Percentiles rank a stretch among this genome's conserved stretches.
phyloP scores from a whole-genome alignment of 2,797 vertebrate genomes.

The Manis javanica region DNA sequence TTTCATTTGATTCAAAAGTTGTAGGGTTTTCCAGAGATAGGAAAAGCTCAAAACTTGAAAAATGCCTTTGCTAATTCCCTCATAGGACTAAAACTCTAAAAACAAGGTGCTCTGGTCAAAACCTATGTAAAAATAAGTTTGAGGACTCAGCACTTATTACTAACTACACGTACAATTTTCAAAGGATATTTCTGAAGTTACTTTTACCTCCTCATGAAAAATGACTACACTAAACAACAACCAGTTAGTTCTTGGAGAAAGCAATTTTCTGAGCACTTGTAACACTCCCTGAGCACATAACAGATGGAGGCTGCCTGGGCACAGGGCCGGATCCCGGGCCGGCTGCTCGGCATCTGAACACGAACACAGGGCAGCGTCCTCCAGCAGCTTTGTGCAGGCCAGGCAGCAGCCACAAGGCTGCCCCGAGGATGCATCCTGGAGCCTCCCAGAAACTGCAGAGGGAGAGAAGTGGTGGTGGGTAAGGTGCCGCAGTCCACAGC shows the following conservation, averaged over 20 bases:
- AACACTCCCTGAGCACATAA: background rate
- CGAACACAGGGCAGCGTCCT: background rate
- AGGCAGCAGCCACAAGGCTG: background rate
- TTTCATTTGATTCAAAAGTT: conserved; percentile 19
- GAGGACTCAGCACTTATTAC: background rate
- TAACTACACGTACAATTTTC: conserved; percentile 8
- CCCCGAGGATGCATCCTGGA: background rate
- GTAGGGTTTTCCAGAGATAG: background rate
- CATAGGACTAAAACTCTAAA: background rate
- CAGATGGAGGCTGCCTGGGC: background rate
- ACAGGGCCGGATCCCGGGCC: background rate
- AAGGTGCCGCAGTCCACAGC: background rate
- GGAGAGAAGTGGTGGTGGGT: background rate
- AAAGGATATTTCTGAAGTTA: conserved; percentile 9
- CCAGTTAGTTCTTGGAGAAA: conserved; percentile 8
- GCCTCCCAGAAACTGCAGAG: background rate
- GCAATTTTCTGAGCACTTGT: background rate
- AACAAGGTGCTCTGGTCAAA: background rate
- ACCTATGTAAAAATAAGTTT: conserved; percentile 16
- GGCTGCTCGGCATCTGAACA: background rate
- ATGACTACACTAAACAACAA: conserved; percentile 27
- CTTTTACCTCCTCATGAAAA: conserved; percentile 47
- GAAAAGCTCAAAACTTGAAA: conserved; percentile 30
- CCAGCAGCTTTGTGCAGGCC: background rate
- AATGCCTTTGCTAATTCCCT: background rate